Evolutionary conservation across 2,797 vertebrate genomes (phyloP).

Genomic region (Oryzias sinensis): DNA sequence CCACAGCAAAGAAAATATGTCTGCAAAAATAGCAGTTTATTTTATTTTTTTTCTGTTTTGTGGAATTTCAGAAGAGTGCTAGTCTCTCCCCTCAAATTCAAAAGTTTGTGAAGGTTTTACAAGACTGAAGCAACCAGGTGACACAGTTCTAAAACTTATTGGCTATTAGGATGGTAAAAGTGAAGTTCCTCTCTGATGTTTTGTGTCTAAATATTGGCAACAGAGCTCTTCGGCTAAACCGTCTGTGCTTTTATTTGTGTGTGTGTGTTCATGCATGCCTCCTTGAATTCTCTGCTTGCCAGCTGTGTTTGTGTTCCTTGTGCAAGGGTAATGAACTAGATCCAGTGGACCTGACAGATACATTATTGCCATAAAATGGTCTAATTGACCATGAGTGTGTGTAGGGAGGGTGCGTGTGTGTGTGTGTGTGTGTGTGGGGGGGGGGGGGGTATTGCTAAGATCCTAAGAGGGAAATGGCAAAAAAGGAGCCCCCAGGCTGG

Average conservation of each 20-base stretch:
- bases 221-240: constrained; percentile 54
- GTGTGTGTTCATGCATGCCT: not conserved
- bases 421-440: too few species aligned
- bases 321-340: constrained; percentile 39
- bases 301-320: constrained; percentile 48
- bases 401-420: constrained; percentile 9
- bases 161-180: constrained; percentile 64
- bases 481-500: constrained; percentile 29
- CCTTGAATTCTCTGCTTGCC: constrained; percentile 15
- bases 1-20: too few species aligned
- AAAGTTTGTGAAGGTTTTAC: not conserved
- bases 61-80: too few species aligned
- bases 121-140: constrained; percentile 35
- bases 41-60: too few species aligned
- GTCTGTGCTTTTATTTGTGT: not conserved
- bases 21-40: too few species aligned
- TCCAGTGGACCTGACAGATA: constrained; percentile 57
- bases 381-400: constrained; percentile 53
- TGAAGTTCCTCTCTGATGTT: constrained; percentile 56
- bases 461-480: constrained; percentile 3
- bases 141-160: constrained; percentile 57
- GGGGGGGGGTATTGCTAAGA: not conserved
- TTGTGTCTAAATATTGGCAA: constrained; percentile 68
- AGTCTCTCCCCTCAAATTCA: too few species aligned
- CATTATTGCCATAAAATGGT: constrained; percentile 58